Conservation (phyloP, 2,888 invertebrate genomes). For the Drosophila vallismaia region DNA sequence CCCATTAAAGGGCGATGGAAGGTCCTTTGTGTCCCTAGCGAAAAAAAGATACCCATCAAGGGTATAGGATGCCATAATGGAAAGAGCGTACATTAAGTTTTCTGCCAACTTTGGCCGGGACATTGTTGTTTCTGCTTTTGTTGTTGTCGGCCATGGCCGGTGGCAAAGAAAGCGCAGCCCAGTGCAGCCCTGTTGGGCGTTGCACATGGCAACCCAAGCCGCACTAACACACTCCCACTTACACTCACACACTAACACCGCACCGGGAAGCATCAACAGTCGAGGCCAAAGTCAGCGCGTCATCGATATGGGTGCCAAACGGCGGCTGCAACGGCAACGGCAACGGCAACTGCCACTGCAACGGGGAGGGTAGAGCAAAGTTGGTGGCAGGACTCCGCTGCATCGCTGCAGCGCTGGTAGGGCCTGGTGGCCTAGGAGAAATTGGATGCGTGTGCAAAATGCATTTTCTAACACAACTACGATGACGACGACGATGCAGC, state of each 20-base stretch:
- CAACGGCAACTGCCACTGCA: conserved; percentile 17
- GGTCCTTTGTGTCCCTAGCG: not conserved
- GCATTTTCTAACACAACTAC: conserved; percentile 72
- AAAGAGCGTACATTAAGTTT: conserved; percentile 73
- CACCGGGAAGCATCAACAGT: conserved; percentile 58
- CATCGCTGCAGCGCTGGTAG: conserved; percentile 8
- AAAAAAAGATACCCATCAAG: not conserved
- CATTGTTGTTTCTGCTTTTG: conserved; percentile 49
- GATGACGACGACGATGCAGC: conserved; percentile 47
- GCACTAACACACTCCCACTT: conserved; percentile 5
- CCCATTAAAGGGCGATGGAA: not conserved
- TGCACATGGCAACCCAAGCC: conserved; percentile 24
- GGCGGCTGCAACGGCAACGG: conserved; percentile 34
- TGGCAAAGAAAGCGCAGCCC: conserved; percentile 66
- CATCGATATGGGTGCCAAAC: conserved; percentile 70
- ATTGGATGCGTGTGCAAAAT: conserved; percentile 81
- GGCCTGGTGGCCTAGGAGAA: conserved; percentile 51
- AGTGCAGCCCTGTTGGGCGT: conserved; percentile 21
- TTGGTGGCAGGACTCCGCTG: conserved; percentile 24
- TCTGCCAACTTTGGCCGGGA: conserved; percentile 63
- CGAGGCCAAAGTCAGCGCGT: conserved; percentile 78
- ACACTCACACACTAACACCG: conserved; percentile 1
- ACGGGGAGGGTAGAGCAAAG: conserved; percentile 1
- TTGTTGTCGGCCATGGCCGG: conserved; percentile 42
- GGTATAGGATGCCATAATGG: conserved; percentile 24